Percentiles rank a stretch among this genome's conserved stretches.
These are phyloP conservation scores for Copidosoma floridanum DNA, from an alignment of 1,140 invertebrate genomes.

Conservation along the genomic window DNA sequence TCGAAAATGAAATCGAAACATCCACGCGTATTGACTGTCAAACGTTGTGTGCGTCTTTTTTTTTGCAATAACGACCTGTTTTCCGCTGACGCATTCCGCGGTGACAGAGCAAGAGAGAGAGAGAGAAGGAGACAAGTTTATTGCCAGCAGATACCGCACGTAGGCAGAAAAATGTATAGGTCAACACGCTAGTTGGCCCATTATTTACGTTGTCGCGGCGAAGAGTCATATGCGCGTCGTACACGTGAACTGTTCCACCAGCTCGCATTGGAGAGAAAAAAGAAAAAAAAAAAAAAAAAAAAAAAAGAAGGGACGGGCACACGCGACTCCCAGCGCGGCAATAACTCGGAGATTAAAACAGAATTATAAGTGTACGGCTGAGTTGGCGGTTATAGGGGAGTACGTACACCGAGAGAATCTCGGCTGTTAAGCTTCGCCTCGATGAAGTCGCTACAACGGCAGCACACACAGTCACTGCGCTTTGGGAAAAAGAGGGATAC, in stretches of 20 bases:
- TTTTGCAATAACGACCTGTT: not conserved
- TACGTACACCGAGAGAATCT: constrained; percentile 50
- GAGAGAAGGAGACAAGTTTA: constrained; percentile 22
- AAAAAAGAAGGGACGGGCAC: constrained; percentile 23
- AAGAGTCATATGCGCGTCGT: constrained; percentile 27
- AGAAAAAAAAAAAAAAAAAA: constrained; percentile 28
- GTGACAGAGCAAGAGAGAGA: constrained; percentile 5
- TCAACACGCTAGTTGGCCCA: constrained; percentile 27
- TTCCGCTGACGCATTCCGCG: constrained; percentile 1
- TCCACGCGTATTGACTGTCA: constrained; percentile 6
- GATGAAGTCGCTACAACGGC: no score
- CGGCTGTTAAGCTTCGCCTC: constrained; percentile 34
- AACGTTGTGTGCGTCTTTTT: not conserved
- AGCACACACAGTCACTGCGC: no score
- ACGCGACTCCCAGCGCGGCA: constrained; percentile 42
- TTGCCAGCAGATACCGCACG: constrained; percentile 7
- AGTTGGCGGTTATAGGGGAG: no score
- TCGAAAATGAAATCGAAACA: constrained; percentile 15
- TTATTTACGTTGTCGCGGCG: constrained; percentile 38
- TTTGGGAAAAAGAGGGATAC: no score
- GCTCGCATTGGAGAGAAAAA: constrained; percentile 27
- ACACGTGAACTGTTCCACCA: constrained; percentile 31
- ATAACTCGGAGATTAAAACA: constrained; percentile 56
- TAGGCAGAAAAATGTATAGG: no score
- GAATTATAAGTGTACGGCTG: constrained; percentile 52